These are phyloP conservation scores for Toxotes lorentzi DNA, from an alignment of 2,797 vertebrate species.

Conservation along the genomic window DNA sequence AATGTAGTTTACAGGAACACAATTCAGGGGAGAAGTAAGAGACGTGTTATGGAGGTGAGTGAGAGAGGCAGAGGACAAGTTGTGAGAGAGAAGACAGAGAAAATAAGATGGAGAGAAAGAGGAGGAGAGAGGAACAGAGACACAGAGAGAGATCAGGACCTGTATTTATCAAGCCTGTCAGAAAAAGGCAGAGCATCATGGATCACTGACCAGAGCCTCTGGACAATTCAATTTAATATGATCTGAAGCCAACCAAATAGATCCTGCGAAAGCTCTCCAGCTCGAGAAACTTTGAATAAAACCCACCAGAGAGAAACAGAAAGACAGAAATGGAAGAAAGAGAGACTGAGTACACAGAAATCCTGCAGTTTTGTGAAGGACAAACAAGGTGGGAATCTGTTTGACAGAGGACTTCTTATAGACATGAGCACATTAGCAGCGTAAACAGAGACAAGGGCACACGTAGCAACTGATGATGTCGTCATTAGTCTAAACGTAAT, in stretches of 20 bases:
- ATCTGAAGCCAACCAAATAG: slow-evolving; percentile 60
- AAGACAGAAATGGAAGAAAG: background rate
- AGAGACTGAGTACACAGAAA: slow-evolving; percentile 6
- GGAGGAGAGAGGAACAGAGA: slow-evolving; percentile 31
- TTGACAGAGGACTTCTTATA: slow-evolving; percentile 20
- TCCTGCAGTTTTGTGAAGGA: slow-evolving; percentile 14
- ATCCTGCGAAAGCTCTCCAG: slow-evolving; percentile 42
- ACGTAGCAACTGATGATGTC: slow-evolving; percentile 16
- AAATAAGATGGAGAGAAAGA: slow-evolving; percentile 8
- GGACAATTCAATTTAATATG: slow-evolving; percentile 70
- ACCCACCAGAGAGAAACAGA: slow-evolving; percentile 18
- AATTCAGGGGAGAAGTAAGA: slow-evolving; percentile 20
- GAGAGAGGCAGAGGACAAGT: slow-evolving; percentile 42
- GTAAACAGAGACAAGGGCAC: slow-evolving; percentile 39
- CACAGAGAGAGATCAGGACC: slow-evolving; percentile 62
- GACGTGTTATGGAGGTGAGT: slow-evolving; percentile 31
- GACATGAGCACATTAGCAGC: slow-evolving; percentile 28
- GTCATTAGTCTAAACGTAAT: slow-evolving; percentile 63
- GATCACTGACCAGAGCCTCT: slow-evolving; percentile 67
- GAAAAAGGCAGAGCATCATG: slow-evolving; percentile 59
- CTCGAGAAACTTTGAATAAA: slow-evolving; percentile 52
- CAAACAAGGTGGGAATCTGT: slow-evolving; percentile 2
- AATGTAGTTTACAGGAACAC: slow-evolving; percentile 37
- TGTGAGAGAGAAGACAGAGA: slow-evolving; percentile 2
- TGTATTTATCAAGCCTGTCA: slow-evolving; percentile 74